A percentile compares a stretch with the other conserved stretches of the same genome.
Evolutionary conservation across 1,140 invertebrate genomes (phyloP).

Genomic region (Conopomorpha cramerella): DNA sequence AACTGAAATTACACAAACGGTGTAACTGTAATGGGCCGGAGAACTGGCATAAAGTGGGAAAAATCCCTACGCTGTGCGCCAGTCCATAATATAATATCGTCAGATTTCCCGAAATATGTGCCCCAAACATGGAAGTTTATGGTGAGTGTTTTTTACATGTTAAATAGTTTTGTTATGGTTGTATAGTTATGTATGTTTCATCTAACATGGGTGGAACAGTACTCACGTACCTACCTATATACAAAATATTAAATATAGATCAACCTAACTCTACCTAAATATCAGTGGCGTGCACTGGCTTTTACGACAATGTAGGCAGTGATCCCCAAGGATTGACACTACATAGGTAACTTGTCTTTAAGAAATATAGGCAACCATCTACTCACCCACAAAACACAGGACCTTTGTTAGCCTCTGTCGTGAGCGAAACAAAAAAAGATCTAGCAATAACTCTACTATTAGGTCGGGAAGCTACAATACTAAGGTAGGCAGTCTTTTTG

Average conservation of each 20-base stretch:
- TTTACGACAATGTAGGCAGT: too few species aligned
- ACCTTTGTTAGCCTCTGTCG: too few species aligned
- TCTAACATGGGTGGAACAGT: background rate
- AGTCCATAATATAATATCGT: constrained; percentile 48
- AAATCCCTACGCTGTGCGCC: constrained; percentile 30
- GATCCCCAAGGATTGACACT: too few species aligned
- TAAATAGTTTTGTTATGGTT: background rate
- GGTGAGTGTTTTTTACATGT: constrained; percentile 16
- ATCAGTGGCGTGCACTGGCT: too few species aligned
- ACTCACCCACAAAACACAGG: too few species aligned
- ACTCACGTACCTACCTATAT: background rate
- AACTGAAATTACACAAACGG: constrained; percentile 4
- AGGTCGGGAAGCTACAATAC: too few species aligned
- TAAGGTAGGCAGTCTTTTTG: too few species aligned
- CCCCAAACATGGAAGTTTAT: constrained; percentile 52
- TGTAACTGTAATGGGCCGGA: constrained; percentile 27
- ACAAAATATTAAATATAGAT: background rate
- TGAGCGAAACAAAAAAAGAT: too few species aligned
- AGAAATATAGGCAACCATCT: too few species aligned
- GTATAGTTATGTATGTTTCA: background rate
- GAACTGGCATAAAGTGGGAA: constrained; percentile 42
- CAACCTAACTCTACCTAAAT: background rate
- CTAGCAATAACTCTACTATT: too few species aligned
- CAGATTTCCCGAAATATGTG: constrained; percentile 50
- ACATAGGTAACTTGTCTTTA: too few species aligned